Base-by-base conservation (phyloP, 2,888 invertebrate species). In the Bugula neritina region DNA sequence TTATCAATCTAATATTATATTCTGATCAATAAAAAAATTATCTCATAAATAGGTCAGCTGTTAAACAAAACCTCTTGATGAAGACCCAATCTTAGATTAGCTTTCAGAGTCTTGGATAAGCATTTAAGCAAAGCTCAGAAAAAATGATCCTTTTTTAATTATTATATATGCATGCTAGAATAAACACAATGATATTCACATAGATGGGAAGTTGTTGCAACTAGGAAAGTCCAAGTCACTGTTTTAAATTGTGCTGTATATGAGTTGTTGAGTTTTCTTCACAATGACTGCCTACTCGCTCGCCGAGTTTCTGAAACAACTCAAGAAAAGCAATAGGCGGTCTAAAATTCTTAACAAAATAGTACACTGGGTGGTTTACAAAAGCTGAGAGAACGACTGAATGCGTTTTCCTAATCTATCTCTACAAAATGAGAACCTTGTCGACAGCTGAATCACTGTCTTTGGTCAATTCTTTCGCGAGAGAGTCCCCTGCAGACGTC, bases 361-460 rank as follows among this genome's bases (percentile, higher is more conserved):
- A 57, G 23, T 57, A 57, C 13, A 25, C 57, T n/a, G 57, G n/a
- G 25, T 57, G 57, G n/a, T 3, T 57, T 5, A n/a, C 57, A n/a
- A n/a, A n/a, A 25, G 57, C 57, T 5, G 57, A 57, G 5, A 25
- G 57, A n/a, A 57, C 25, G 13, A 25, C 13, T 57, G 57, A n/a
- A 17, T 57, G n/a, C n/a, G 25, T 25, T 5, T 13, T 57, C 23
- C 25, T 57, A 5, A 57, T 57, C 57, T 25, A 57, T 23, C 57
- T 10, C n/a, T 57, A 57, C n/a, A n/a, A 25, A 57, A 57, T 57
- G 10, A 57, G 57, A 17, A 57, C 57, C n/a, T 57, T 57, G 13
- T 57, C 57, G 13, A 25, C 13, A n/a, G 13, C n/a, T 25, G 57
- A n/a, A 5, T 57, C 57, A 23, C 57, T n/a, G 5, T 3, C n/a